Conservation (phyloP, 2,888 invertebrate species). For the Papilio elwesi region DNA sequence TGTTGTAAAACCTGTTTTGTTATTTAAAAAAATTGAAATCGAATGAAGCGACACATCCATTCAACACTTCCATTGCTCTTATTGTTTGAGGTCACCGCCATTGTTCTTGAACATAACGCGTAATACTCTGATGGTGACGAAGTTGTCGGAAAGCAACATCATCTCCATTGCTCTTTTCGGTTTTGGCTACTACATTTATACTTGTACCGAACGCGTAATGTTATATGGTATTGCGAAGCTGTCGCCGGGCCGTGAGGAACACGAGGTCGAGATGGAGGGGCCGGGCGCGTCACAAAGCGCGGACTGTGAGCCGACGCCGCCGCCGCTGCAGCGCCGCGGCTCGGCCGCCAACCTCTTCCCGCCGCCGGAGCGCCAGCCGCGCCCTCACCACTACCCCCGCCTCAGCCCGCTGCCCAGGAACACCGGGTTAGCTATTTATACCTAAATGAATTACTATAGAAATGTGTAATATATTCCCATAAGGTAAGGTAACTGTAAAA, state of each 20-base stretch:
- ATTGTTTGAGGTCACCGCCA: neutral
- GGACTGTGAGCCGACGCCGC: constrained; percentile 96
- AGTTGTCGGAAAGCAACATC: neutral
- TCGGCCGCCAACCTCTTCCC: constrained; percentile 95
- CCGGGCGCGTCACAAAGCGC: constrained; percentile 96
- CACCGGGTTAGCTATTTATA: constrained; percentile 60
- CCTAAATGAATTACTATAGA: too few species aligned
- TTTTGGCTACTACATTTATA: neutral
- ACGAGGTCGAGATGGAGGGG: constrained; percentile 93
- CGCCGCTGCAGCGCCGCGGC: constrained; percentile 91
- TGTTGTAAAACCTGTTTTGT: too few species aligned
- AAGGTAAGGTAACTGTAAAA: too few species aligned
- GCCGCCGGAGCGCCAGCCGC: constrained; percentile 84
- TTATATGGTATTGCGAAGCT: constrained; percentile 79
- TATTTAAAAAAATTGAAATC: neutral
- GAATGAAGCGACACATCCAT: neutral
- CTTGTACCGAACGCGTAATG: constrained; percentile 6
- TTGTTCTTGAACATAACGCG: neutral
- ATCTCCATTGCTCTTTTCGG: neutral
- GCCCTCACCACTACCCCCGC: constrained; percentile 86
- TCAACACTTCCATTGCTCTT: neutral
- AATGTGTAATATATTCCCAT: too few species aligned
- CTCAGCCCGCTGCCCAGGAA: constrained; percentile 93
- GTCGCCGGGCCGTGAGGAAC: constrained; percentile 93
- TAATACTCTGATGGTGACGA: neutral